Evolutionary conservation across 1,140 invertebrate genomes (phyloP), one percentile per base, ranked within the genome.

Genomic region (Alviniconcha marisindica): DNA sequence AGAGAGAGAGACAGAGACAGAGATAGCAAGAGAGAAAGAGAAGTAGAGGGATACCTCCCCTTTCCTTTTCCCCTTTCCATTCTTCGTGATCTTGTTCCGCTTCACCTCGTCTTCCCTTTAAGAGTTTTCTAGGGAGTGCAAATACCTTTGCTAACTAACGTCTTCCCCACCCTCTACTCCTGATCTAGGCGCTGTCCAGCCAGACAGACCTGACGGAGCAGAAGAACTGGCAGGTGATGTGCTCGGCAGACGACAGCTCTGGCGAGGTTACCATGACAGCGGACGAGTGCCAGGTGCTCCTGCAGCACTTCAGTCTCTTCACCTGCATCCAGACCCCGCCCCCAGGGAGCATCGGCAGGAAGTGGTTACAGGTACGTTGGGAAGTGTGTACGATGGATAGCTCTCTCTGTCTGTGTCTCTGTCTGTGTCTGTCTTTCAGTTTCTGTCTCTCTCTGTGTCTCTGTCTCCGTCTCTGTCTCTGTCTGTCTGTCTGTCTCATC

Each of bases 151-250:
- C n/a, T n/a, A n/a, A n/a, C n/a, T n/a, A n/a, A n/a, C n/a, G n/a
- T n/a, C n/a, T n/a, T n/a, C n/a, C n/a, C n/a, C n/a, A n/a, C n/a
- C n/a, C n/a, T n/a, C n/a, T n/a, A n/a, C n/a, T n/a, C n/a, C n/a
- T n/a, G n/a, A n/a, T n/a, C n/a, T n/a, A 77, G 21, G 86, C 89
- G 18, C 63, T 90, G 85, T 77, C 83, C 12, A 90, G 89, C 83
- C 87, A 90, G 66, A 89, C 89, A 5, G 87, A 89, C 31, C 77
- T 90, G 28, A 74, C 54, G 10, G 69, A 80, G 1, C 18, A 77
- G 36, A 89, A 90, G 77, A 42, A 84, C 1, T 90, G 89, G 89
- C 7, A 83, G 28, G 60, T 60, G 1, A 28, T 87, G 28, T 87
- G 84, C 71, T 74, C 78, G 15, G 56, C 60, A 4, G 80, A 83